These are phyloP conservation scores for Psilanteris sp. DNA, from an alignment of 1,140 invertebrate genomes.

Conservation along the genomic window DNA sequence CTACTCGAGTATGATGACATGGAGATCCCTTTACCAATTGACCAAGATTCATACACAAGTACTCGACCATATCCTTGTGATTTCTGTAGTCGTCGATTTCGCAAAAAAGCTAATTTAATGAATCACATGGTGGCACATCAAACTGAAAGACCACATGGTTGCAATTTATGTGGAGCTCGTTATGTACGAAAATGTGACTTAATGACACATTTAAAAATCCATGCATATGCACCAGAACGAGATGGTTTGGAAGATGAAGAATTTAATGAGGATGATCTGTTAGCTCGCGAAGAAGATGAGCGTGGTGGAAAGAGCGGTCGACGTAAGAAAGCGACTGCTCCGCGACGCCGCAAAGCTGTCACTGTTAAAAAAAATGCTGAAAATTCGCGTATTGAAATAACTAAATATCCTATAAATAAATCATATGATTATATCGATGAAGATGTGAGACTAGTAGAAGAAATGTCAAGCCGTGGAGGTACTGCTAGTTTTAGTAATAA, in stretches of 20 bases:
- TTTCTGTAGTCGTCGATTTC: constrained; percentile 89
- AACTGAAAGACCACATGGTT: constrained; percentile 87
- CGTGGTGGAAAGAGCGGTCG: constrained; percentile 73
- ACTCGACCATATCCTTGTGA: constrained; percentile 91
- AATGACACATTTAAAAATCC: constrained; percentile 90
- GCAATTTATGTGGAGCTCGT: constrained; percentile 88
- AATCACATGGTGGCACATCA: constrained; percentile 92
- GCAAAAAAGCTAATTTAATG: constrained; percentile 90
- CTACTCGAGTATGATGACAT: constrained; percentile 83
- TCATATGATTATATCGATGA: constrained; percentile 75
- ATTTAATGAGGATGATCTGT: constrained; percentile 78
- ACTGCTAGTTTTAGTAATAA: too few species aligned
- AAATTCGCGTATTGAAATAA: constrained; percentile 65
- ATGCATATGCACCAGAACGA: constrained; percentile 85
- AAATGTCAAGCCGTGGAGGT: constrained; percentile 70
- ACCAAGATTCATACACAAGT: constrained; percentile 90
- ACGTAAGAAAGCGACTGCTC: constrained; percentile 72
- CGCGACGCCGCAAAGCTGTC: constrained; percentile 65
- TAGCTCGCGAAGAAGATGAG: constrained; percentile 73
- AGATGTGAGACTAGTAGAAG: constrained; percentile 77
- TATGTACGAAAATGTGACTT: constrained; percentile 88
- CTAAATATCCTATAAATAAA: constrained; percentile 69
- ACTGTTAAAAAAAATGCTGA: constrained; percentile 64
- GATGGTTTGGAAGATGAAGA: constrained; percentile 79
- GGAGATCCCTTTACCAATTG: constrained; percentile 88